Conservation (phyloP, 2,797 vertebrate species). For the Propithecus deckenii region DNA sequence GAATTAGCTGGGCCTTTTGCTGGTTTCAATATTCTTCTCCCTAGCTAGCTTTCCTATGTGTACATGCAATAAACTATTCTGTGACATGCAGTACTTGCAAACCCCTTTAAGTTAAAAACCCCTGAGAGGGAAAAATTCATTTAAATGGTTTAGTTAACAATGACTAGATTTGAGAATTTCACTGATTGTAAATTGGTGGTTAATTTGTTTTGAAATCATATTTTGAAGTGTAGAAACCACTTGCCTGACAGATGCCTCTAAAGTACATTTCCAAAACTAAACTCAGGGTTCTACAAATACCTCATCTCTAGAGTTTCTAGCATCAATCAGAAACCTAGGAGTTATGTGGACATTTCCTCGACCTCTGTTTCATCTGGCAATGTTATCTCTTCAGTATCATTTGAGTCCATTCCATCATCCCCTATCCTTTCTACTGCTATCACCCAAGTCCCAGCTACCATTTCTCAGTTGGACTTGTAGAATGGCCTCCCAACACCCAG, state of each 20-base stretch:
- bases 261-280: conserved; percentile 31
- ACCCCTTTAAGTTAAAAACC: neutral
- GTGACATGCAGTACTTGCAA: neutral
- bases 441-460: neutral
- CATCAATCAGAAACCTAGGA: neutral
- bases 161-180: neutral
- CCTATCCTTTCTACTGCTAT: neutral
- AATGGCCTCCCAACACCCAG: neutral
- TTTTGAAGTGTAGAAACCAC: neutral
- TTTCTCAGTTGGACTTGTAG: neutral
- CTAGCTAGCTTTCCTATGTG: neutral
- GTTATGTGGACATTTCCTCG: neutral
- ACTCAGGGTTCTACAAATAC: neutral
- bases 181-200: neutral
- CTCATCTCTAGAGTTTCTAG: neutral
- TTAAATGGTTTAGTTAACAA: neutral
- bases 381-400: neutral
- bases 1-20: neutral
- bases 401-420: neutral
- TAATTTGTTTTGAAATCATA: neutral
- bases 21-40: neutral
- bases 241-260: neutral
- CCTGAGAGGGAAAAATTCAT: neutral
- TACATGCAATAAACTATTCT: neutral
- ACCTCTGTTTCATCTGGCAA: neutral